A percentile compares a stretch with the other conserved stretches of the same genome.
phyloP scores from a whole-genome alignment of 2,888 invertebrate species.

The Tetragonisca angustula region DNA sequence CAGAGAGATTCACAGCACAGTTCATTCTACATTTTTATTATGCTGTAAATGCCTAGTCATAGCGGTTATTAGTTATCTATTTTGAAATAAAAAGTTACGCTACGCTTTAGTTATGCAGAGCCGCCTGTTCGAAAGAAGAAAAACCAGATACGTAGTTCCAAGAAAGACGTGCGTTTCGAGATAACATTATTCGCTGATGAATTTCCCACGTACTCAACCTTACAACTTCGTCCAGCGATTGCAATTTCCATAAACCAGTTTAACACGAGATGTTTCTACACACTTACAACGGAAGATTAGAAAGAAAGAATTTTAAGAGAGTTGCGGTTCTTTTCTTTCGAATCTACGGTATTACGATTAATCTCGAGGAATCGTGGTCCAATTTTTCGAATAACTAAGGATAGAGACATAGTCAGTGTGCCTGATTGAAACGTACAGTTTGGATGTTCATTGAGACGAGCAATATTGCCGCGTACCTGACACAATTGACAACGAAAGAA shows the following conservation, averaged over 20 bases:
- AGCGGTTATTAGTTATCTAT: too few relatives aligned
- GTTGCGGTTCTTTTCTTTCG: not conserved
- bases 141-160: not conserved
- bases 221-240: not conserved
- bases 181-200: not conserved
- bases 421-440: conserved; percentile 2
- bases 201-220: not conserved
- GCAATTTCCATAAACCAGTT: not conserved
- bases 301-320: not conserved
- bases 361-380: not conserved
- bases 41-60: too few relatives aligned
- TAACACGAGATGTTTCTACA: not conserved
- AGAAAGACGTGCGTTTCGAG: not conserved
- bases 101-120: not conserved
- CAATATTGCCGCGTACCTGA: not conserved
- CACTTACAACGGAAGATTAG: not conserved
- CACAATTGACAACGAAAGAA: not conserved
- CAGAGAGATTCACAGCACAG: too few relatives aligned
- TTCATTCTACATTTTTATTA: too few relatives aligned
- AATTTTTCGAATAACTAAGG: conserved; percentile 11
- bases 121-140: not conserved
- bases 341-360: not conserved
- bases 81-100: not conserved
- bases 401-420: conserved; percentile 16
- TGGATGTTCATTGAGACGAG: conserved; percentile 34